Base-by-base conservation (phyloP, 1,140 invertebrate species). In the Leptonema lineaticorne region DNA sequence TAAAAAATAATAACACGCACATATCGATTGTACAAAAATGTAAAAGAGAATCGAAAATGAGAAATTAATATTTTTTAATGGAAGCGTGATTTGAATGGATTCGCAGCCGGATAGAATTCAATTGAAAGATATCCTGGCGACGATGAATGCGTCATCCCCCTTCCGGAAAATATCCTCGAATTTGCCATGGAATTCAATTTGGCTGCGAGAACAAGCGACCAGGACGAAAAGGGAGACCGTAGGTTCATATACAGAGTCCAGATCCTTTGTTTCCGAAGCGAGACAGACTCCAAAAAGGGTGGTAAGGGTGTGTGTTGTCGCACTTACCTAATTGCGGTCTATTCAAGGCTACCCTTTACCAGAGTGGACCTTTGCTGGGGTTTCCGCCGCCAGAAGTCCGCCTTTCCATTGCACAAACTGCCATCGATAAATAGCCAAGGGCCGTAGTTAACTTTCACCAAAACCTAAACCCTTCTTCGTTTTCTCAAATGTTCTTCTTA, bases 321-420 rank as follows among this genome's bases (percentile, higher is more conserved):
- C 59, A 62, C 59, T 62, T 37, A 45, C 59, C 59, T 62, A 62
- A 62, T 62, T 62, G 59, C 59, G 59, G 59, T 62, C 59, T 24
- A 45, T 62, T 45, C 29, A 45, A 4, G 37, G 59, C n/a, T 2
- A 9, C 27, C n/a, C 2, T 41, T 41, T n/a, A n/a, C n/a, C n/a
- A n/a, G n/a, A n/a, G n/a, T n/a, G n/a, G n/a, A n/a, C n/a, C n/a
- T n/a, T n/a, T n/a, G n/a, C n/a, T n/a, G n/a, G n/a, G n/a, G n/a
- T n/a, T n/a, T n/a, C n/a, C n/a, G n/a, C n/a, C n/a, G n/a, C n/a
- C n/a, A n/a, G n/a, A n/a, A n/a, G n/a, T n/a, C n/a, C n/a, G n/a
- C n/a, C n/a, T n/a, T n/a, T n/a, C n/a, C n/a, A n/a, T n/a, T 16
- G 37, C 16, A 41, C 2, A 4, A 14, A 41, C 37, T 9, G 16